These are phyloP conservation scores for Pardosa pseudoannulata DNA, from an alignment of 2,888 invertebrate species.

Conservation along the genomic window DNA sequence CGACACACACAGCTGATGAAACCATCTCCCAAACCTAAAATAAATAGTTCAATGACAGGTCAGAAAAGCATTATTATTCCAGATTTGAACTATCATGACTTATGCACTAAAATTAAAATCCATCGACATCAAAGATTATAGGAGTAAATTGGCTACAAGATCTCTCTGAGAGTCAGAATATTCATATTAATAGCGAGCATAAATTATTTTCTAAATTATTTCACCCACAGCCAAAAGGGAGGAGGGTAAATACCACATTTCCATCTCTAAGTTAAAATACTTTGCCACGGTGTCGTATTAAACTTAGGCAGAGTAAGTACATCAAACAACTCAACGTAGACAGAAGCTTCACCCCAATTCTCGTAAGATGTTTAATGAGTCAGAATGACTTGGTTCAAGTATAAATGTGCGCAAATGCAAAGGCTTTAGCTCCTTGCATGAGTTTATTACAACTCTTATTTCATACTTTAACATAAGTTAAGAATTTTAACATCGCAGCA, in stretches of 20 bases:
- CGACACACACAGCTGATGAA: too few relatives aligned
- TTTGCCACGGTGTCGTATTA: neutral
- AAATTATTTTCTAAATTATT: neutral
- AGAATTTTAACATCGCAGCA: neutral
- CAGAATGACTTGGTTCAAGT: neutral
- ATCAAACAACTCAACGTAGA: neutral
- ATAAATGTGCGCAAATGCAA: neutral
- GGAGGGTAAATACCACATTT: neutral
- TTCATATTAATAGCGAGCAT: neutral
- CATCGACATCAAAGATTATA: too few relatives aligned
- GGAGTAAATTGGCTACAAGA: too few relatives aligned
- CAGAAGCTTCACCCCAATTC: neutral
- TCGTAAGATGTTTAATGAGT: neutral
- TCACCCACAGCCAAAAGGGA: neutral
- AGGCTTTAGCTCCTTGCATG: neutral
- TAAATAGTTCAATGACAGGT: too few relatives aligned
- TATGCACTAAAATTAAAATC: too few relatives aligned
- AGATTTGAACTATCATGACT: too few relatives aligned
- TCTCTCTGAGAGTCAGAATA: too few relatives aligned
- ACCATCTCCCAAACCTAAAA: too few relatives aligned
- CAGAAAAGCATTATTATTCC: too few relatives aligned
- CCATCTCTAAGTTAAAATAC: neutral
- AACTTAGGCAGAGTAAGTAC: neutral
- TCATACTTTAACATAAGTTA: conserved; percentile 15
- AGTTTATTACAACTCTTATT: conserved; percentile 7